Percentiles rank a stretch among this genome's conserved stretches.
These are phyloP conservation scores for Seladonia tumulorum DNA, from an alignment of 2,888 invertebrate genomes.

Conservation along the genomic window DNA sequence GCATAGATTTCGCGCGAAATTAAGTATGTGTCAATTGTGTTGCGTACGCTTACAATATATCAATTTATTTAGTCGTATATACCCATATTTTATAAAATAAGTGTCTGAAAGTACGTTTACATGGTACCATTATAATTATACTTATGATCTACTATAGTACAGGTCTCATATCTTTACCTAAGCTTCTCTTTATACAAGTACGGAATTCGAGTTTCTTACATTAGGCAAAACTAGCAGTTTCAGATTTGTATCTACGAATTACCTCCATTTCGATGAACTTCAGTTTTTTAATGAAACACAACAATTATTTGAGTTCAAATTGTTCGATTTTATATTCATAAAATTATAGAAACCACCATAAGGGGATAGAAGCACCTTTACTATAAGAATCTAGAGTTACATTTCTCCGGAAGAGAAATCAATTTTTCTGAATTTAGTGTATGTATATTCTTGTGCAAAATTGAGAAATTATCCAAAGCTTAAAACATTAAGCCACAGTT, in stretches of 20 bases:
- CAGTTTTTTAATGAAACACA: slow-evolving; percentile 77
- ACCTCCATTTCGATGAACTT: slow-evolving; percentile 80
- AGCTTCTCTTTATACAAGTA: slow-evolving; percentile 13
- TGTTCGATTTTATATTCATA: slow-evolving; percentile 25
- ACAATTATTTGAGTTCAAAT: slow-evolving; percentile 70
- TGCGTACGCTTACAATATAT: slow-evolving; percentile 36
- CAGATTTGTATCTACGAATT: slow-evolving; percentile 69
- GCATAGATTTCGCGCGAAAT: slow-evolving; percentile 47
- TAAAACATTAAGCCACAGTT: slow-evolving; percentile 22
- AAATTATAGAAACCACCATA: slow-evolving; percentile 26
- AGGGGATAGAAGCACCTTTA: slow-evolving; percentile 4
- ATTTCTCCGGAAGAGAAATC: background rate
- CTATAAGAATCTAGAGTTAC: background rate
- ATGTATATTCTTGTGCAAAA: slow-evolving; percentile 19
- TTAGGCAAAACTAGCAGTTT: slow-evolving; percentile 20
- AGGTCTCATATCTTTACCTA: slow-evolving; percentile 11
- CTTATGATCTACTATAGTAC: slow-evolving; percentile 12
- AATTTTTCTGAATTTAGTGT: slow-evolving; percentile 21
- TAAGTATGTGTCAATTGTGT: slow-evolving; percentile 47
- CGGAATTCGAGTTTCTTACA: slow-evolving; percentile 8
- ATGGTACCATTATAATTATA: slow-evolving; percentile 22
- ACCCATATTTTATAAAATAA: slow-evolving; percentile 10
- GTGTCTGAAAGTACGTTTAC: slow-evolving; percentile 14
- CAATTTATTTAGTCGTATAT: slow-evolving; percentile 47
- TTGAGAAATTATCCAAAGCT: slow-evolving; percentile 6